A percentile compares a stretch with the other conserved stretches of the same genome.
phyloP scores from a whole-genome alignment of 2,113 vertebrate genomes.

The Thalassarche chlororhynchos region DNA sequence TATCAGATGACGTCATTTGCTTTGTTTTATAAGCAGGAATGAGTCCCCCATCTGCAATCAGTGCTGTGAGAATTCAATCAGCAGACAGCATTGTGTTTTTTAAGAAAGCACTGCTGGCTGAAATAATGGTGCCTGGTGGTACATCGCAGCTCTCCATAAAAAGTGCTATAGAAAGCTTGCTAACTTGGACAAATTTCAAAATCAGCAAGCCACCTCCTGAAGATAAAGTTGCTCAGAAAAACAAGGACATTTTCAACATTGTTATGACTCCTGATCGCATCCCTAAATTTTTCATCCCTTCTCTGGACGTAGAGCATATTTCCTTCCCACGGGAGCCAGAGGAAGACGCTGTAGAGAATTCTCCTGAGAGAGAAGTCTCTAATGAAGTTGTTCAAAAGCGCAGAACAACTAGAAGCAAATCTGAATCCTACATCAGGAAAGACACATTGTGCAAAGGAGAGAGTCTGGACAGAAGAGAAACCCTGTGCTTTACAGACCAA shows the following conservation, averaged over 20 bases:
- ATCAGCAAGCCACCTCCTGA: constrained; percentile 5
- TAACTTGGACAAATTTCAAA: constrained; percentile 48
- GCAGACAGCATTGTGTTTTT: neutral
- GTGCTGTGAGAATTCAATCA: constrained; percentile 20
- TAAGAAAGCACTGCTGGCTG: neutral
- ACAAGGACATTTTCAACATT: constrained; percentile 59
- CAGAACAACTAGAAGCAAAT: constrained; percentile 34
- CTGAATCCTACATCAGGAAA: constrained; percentile 16
- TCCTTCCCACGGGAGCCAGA: neutral
- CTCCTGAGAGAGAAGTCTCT: neutral
- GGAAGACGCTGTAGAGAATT: neutral
- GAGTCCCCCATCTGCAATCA: neutral
- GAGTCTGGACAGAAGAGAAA: neutral
- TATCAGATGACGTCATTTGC: constrained; percentile 15
- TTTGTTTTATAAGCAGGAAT: constrained; percentile 68
- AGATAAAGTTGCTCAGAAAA: constrained; percentile 19
- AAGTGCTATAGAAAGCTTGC: constrained; percentile 37
- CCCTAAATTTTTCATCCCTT: constrained; percentile 74
- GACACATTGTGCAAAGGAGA: neutral
- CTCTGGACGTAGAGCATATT: constrained; percentile 48
- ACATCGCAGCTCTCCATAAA: constrained; percentile 21
- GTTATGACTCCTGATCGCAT: constrained; percentile 74
- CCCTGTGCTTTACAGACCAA: neutral
- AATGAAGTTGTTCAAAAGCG: neutral
- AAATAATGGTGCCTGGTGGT: constrained; percentile 44